Evolutionary conservation across 2,797 vertebrate species (phyloP).

Genomic region (Hirundo rustica): DNA sequence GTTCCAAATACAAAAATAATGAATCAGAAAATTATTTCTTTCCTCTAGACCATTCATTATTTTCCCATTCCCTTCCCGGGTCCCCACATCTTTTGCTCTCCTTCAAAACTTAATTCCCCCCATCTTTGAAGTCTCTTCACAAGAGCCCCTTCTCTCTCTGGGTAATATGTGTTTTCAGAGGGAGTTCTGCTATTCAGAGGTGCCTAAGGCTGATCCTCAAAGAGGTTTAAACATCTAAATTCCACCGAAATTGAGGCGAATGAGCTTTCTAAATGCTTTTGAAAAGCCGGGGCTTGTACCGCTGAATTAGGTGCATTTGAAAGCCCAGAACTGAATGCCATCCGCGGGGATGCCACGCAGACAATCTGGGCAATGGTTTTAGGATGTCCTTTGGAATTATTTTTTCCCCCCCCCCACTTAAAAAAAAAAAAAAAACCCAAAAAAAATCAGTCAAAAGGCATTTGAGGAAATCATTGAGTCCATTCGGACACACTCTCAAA

Average conservation of each 20-base stretch:
- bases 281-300: slow-evolving; percentile 8
- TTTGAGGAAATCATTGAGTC: not conserved
- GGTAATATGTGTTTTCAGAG: not conserved
- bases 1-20: slow-evolving; percentile 12
- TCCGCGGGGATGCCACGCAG: not conserved
- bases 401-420: not conserved
- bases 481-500: not conserved
- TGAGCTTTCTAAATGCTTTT: not conserved
- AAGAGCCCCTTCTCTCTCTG: not conserved
- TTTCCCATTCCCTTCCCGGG: not conserved
- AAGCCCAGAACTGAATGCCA: not conserved
- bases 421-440: not conserved
- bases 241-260: slow-evolving; percentile 27
- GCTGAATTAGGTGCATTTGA: not conserved
- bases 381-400: not conserved
- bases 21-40: slow-evolving; percentile 1
- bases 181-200: slow-evolving; percentile 12
- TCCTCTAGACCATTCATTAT: not conserved
- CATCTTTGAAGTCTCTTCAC: not conserved
- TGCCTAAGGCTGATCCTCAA: slow-evolving; percentile 31
- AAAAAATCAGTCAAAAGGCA: not conserved
- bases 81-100: not conserved
- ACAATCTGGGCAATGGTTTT: not conserved
- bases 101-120: not conserved
- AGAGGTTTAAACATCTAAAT: slow-evolving; percentile 18